A percentile compares a stretch with the other conserved stretches of the same genome.
Evolutionary conservation across 2,888 invertebrate species (phyloP).

Genomic region (Coecobrya sp.): DNA sequence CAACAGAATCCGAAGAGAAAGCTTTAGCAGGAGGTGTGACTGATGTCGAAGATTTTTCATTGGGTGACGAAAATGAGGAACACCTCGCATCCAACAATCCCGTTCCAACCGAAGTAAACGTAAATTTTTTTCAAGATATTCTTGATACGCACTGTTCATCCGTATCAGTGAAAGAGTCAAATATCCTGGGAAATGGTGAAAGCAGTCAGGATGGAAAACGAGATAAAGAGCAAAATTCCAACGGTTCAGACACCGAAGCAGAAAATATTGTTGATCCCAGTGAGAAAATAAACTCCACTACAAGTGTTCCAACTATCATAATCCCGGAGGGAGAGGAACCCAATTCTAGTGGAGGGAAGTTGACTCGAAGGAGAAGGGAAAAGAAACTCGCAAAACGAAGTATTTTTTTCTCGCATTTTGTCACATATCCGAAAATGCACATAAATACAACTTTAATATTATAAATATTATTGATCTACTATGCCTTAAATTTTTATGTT

Average conservation of each 20-base stretch:
- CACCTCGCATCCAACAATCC: not conserved
- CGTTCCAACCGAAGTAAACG: slow-evolving; percentile 30
- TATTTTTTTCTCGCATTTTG: slow-evolving; percentile 60
- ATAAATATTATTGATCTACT: not conserved
- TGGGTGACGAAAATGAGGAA: slow-evolving; percentile 65
- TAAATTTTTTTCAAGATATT: slow-evolving; percentile 80
- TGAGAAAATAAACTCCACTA: not conserved
- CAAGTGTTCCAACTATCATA: slow-evolving; percentile 67
- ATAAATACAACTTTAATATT: not conserved
- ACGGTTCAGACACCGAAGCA: slow-evolving; percentile 73
- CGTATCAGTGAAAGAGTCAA: slow-evolving; percentile 81
- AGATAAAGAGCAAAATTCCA: slow-evolving; percentile 1
- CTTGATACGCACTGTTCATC: slow-evolving; percentile 82
- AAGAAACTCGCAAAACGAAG: slow-evolving; percentile 79
- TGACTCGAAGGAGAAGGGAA: slow-evolving; percentile 65
- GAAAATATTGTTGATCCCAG: slow-evolving; percentile 65
- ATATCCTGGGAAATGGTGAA: slow-evolving; percentile 58
- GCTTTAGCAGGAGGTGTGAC: slow-evolving; percentile 77
- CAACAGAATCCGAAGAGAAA: slow-evolving; percentile 82
- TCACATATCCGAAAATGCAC: slow-evolving; percentile 53
- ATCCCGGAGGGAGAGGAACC: slow-evolving; percentile 74
- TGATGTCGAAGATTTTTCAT: slow-evolving; percentile 84
- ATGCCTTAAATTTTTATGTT: slow-evolving; percentile 24
- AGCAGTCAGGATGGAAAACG: not conserved
- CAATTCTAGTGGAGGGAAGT: slow-evolving; percentile 23